Percentiles rank a stretch among this genome's conserved stretches.
Conservation (phyloP, 2,888 invertebrate species). For the Ichneumoninae sp. region DNA sequence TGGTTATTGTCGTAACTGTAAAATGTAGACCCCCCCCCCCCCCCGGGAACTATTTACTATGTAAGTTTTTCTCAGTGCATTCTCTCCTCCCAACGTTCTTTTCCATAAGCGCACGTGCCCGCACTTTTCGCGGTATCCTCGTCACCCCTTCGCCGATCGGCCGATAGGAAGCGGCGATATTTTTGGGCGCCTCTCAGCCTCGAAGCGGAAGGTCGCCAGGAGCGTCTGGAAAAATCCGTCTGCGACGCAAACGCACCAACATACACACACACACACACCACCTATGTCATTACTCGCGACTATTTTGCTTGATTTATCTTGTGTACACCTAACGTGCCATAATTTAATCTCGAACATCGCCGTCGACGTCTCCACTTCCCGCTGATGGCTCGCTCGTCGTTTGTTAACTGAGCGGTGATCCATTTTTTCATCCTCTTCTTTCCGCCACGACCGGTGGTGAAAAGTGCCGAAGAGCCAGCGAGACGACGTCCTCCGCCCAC, state of each 20-base stretch:
- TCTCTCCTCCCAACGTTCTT: conserved; percentile 27
- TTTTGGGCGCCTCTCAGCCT: conserved; percentile 56
- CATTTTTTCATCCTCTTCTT: background rate
- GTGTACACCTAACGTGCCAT: conserved; percentile 6
- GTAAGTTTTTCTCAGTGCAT: no score
- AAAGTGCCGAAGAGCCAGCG: conserved; percentile 7
- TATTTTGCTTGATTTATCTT: conserved; percentile 12
- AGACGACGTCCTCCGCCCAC: conserved; percentile 32
- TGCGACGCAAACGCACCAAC: background rate
- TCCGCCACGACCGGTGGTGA: background rate
- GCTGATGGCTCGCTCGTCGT: conserved; percentile 22
- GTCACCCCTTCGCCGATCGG: conserved; percentile 21
- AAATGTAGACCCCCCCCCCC: no score
- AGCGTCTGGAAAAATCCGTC: conserved; percentile 59
- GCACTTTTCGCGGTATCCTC: conserved; percentile 15
- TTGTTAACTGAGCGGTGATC: conserved; percentile 1
- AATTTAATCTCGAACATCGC: conserved; percentile 16
- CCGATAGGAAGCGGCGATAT: conserved; percentile 33
- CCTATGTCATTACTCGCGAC: background rate
- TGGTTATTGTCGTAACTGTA: no score
- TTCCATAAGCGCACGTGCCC: background rate
- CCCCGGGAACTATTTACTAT: no score
- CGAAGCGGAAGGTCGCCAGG: conserved; percentile 62
- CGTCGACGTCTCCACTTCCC: background rate
- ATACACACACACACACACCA: background rate